A percentile compares a stretch with the other conserved stretches of the same genome.
Conservation (phyloP, 2,888 invertebrate species). For the Danaus chrysippus region DNA sequence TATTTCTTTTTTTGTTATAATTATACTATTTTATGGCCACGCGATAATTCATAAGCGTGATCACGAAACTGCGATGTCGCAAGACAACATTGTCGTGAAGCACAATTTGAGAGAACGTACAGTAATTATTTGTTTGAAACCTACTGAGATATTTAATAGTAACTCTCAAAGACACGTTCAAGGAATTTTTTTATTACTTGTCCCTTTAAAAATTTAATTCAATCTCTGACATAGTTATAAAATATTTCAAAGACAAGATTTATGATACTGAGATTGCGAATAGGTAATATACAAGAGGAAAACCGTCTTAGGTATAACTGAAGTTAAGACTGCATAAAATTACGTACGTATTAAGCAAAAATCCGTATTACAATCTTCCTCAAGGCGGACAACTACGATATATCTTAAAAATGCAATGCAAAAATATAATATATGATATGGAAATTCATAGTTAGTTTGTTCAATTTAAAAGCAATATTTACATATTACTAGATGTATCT, state of each 20-base stretch:
- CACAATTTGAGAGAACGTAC: slow-evolving; percentile 44
- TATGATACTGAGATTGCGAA: too few species aligned
- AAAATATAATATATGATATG: too few species aligned
- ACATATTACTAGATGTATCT: too few species aligned
- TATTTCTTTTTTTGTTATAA: neutral
- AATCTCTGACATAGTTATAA: neutral
- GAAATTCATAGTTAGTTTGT: too few species aligned
- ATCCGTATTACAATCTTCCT: too few species aligned
- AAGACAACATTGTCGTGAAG: slow-evolving; percentile 57
- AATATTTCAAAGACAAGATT: neutral
- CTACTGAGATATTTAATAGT: slow-evolving; percentile 19
- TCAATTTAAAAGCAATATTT: too few species aligned
- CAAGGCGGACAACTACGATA: too few species aligned
- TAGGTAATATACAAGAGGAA: too few species aligned
- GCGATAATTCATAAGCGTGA: slow-evolving; percentile 40
- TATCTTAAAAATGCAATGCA: too few species aligned
- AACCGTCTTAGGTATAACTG: too few species aligned
- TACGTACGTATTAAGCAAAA: too few species aligned
- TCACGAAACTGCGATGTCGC: slow-evolving; percentile 51
- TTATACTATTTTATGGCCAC: slow-evolving; percentile 35
- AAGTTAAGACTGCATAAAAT: too few species aligned
- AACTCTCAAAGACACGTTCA: neutral
- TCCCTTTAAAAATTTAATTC: neutral
- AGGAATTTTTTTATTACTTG: neutral
- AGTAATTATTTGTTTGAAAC: slow-evolving; percentile 37